Percentiles rank a stretch among this genome's conserved stretches.
Evolutionary conservation across 2,888 invertebrate genomes (phyloP).

Genomic region (Diloba caeruleocephala): DNA sequence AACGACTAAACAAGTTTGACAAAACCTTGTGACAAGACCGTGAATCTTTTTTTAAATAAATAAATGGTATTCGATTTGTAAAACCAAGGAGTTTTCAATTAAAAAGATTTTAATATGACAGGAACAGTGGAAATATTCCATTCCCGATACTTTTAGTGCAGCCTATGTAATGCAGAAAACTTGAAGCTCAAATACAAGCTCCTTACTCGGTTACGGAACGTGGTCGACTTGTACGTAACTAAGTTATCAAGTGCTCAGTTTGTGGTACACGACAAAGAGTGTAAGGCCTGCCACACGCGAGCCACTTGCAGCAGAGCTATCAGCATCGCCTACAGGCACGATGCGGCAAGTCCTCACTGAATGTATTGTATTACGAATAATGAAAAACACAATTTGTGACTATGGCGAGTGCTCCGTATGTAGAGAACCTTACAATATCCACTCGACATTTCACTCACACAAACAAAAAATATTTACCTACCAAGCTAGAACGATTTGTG

Average conservation of each 20-base stretch:
- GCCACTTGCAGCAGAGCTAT: not conserved
- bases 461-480: slow-evolving; percentile 59
- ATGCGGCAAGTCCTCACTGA: not conserved
- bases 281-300: slow-evolving; percentile 24
- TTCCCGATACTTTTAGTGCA: no score
- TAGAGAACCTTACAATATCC: slow-evolving; percentile 19
- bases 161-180: slow-evolving; percentile 21
- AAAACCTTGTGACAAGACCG: no score
- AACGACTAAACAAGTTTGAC: no score
- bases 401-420: slow-evolving; percentile 8
- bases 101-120: no score
- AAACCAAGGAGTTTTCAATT: no score
- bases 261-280: slow-evolving; percentile 6
- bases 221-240: slow-evolving; percentile 26
- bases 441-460: slow-evolving; percentile 55
- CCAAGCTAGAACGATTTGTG: slow-evolving; percentile 51
- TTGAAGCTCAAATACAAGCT: slow-evolving; percentile 22
- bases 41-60: no score
- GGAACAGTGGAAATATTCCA: no score
- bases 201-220: slow-evolving; percentile 6
- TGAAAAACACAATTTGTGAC: slow-evolving; percentile 11
- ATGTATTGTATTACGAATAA: slow-evolving; percentile 31
- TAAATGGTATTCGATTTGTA: no score
- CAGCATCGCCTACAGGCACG: not conserved
- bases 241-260: slow-evolving; percentile 40